Base-by-base conservation (phyloP, 2,113 vertebrate genomes). In the Pyrgilauda ruficollis region DNA sequence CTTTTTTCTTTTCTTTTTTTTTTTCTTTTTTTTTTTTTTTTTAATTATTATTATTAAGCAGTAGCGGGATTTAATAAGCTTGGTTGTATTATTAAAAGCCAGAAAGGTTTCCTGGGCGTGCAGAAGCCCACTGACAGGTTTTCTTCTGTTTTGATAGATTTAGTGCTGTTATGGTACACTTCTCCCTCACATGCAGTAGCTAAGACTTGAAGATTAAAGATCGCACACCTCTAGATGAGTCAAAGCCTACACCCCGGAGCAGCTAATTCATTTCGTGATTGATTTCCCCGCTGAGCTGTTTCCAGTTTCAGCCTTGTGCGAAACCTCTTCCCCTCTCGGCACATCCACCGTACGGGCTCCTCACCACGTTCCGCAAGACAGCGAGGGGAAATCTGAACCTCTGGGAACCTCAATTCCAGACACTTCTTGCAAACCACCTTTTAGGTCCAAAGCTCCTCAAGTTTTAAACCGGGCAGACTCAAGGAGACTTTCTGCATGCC, bases 191-290 rank as follows among this genome's bases (percentile, higher is more conserved):
- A 33, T 30, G 63, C 92, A 74, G 89, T 73, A 90, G 76, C 56
- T 85, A 62, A 80, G 26, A 74, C 58, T 68, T 28, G 62, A 77
- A 96, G 75, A 96, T 92, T 70, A 94, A 86, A 96, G 91, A 83
- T 77, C 63, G 53, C 62, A 80, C 84, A 47, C 87, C 52, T 93
- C 84, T 92, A 55, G 74, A 56, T 90, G 84, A 86, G 58, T 93
- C 86, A 87, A 81, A 96, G 66, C 58, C 56, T 84, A 33, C 52
- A 76, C 43, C 59, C 20, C 47, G 9, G 58, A 84, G 89, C 76
- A 96, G 76, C 63, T 56, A 72, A 83, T 81, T 75, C 50, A 56
- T 87, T 91, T 84, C 18, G 67, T 84, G 83, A 96, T 89, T 96
- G 89, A 94, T 97, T 95, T 93, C 67, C 63, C 62, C 31, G 12